Evolutionary conservation across 2,797 vertebrate genomes (phyloP).

Genomic region (Leptoclinus maculatus): DNA sequence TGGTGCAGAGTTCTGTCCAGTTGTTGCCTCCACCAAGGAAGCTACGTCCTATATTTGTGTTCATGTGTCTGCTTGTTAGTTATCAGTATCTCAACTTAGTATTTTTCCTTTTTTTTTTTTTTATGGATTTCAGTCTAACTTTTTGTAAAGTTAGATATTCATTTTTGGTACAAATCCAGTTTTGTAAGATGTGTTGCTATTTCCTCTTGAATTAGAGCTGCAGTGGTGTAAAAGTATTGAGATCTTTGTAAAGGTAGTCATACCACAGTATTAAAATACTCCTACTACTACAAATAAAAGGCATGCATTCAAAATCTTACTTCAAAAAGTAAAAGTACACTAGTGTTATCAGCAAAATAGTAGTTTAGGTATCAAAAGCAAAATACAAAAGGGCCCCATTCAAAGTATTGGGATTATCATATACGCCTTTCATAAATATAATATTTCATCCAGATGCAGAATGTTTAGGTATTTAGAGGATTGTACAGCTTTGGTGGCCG

Average conservation of each 20-base stretch:
- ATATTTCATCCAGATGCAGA: not conserved
- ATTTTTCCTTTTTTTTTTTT: not conserved
- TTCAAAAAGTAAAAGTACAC: not conserved
- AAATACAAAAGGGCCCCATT: not conserved
- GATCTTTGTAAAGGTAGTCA: not conserved
- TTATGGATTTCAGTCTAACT: not conserved
- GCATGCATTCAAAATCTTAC: not conserved
- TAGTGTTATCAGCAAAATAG: not conserved
- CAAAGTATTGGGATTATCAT: not conserved
- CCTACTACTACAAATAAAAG: not conserved
- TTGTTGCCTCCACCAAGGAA: not conserved
- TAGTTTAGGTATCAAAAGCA: not conserved
- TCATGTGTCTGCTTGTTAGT: not conserved
- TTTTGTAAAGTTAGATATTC: not conserved
- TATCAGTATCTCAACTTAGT: not conserved
- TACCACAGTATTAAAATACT: not conserved
- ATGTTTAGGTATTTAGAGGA: not conserved
- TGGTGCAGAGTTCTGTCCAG: not conserved
- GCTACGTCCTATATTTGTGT: not conserved
- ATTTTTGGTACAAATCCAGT: not conserved
- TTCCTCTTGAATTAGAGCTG: not conserved
- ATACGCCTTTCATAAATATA: not conserved
- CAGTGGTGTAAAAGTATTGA: not conserved
- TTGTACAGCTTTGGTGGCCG: not conserved
- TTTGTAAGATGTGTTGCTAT: not conserved